These are phyloP conservation scores for Galaxias olidus DNA, from an alignment of 2,797 vertebrate genomes.

Conservation along the genomic window DNA sequence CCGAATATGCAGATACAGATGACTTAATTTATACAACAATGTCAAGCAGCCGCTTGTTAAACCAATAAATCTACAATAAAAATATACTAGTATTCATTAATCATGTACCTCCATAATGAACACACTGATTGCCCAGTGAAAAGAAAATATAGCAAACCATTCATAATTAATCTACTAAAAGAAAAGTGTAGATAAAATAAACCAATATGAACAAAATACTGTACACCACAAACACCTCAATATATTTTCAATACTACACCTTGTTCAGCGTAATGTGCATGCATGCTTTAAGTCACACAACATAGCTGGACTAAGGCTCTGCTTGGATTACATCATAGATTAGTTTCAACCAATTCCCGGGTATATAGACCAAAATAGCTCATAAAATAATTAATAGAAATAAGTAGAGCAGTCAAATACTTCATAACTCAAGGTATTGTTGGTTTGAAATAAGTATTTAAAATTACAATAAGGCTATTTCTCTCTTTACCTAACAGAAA, in stretches of 20 bases:
- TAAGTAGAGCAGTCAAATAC: too few species aligned
- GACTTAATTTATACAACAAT: slow-evolving; percentile 51
- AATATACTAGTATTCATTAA: slow-evolving; percentile 63
- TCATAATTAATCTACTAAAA: slow-evolving; percentile 57
- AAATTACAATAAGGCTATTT: background rate
- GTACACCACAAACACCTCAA: slow-evolving; percentile 75
- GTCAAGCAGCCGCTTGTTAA: slow-evolving; percentile 52
- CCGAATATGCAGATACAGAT: slow-evolving; percentile 27
- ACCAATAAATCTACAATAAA: slow-evolving; percentile 63
- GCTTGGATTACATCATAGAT: slow-evolving; percentile 55
- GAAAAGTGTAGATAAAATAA: slow-evolving; percentile 47
- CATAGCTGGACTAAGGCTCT: slow-evolving; percentile 71
- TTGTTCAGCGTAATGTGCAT: slow-evolving; percentile 79
- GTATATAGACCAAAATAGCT: too few species aligned
- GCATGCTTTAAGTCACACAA: slow-evolving; percentile 82
- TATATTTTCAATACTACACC: slow-evolving; percentile 77
- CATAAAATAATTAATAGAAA: too few species aligned
- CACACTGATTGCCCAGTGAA: slow-evolving; percentile 69
- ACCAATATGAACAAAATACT: slow-evolving; percentile 69
- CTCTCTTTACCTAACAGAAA: too few species aligned
- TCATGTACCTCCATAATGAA: slow-evolving; percentile 61
- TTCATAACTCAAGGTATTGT: background rate
- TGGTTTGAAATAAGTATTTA: background rate
- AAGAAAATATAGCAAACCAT: slow-evolving; percentile 52
- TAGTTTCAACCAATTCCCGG: slow-evolving; percentile 44